These are phyloP conservation scores for Acrobasis repandana DNA, from an alignment of 2,888 invertebrate genomes.

Conservation along the genomic window DNA sequence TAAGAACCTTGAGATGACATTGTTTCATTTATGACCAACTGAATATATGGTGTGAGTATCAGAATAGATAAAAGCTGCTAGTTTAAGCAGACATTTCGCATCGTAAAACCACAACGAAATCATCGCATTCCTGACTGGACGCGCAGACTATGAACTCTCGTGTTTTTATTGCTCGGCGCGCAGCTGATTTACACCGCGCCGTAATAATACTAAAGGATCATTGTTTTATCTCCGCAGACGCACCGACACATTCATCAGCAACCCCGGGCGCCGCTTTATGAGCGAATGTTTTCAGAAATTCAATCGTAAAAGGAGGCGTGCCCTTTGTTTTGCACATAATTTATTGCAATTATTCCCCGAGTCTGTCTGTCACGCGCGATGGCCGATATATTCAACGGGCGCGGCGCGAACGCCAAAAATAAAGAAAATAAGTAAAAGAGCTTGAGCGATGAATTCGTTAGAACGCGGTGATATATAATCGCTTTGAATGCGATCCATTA, in stretches of 20 bases:
- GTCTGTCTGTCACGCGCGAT: conserved; percentile 11
- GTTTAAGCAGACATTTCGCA: not conserved
- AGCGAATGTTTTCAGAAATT: conserved; percentile 32
- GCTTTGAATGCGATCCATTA: conserved; percentile 54
- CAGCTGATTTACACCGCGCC: conserved; percentile 43
- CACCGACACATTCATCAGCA: conserved; percentile 31
- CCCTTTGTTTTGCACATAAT: conserved; percentile 30
- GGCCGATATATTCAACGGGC: conserved; percentile 27
- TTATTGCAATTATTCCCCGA: conserved; percentile 33
- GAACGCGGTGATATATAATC: conserved; percentile 53
- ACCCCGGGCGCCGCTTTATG: conserved; percentile 32
- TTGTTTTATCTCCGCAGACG: conserved; percentile 40
- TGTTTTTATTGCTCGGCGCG: conserved; percentile 26
- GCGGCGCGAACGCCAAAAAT: conserved; percentile 39
- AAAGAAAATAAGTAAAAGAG: conserved; percentile 43
- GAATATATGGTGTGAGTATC: not conserved
- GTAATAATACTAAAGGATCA: conserved; percentile 36
- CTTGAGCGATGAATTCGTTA: conserved; percentile 54
- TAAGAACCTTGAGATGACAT: no score
- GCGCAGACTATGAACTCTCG: not conserved
- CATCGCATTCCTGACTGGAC: not conserved
- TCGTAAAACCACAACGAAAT: not conserved
- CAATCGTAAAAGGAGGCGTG: conserved; percentile 27
- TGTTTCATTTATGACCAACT: no score
- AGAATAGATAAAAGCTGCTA: not conserved